phyloP scores from a whole-genome alignment of 2,113 vertebrate genomes.

The Psittacara wagleri region DNA sequence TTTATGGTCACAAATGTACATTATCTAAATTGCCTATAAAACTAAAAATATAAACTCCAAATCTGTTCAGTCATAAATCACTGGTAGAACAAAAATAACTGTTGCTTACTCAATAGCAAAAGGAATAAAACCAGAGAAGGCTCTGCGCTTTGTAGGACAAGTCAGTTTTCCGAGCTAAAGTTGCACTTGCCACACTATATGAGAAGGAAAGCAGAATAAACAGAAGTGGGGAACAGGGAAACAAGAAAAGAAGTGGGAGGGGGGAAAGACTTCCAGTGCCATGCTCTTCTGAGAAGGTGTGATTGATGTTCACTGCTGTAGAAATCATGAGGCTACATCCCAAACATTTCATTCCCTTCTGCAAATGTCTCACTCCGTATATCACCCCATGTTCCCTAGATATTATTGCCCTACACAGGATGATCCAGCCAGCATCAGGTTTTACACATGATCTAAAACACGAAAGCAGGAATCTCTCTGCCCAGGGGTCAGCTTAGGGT shows the following conservation, averaged over 20 bases:
- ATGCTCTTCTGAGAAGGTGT: conserved; percentile 75
- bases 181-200: neutral
- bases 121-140: neutral
- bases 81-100: conserved; percentile 38
- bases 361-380: conserved; percentile 44
- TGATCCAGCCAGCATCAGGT: conserved; percentile 57
- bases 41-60: conserved; percentile 50
- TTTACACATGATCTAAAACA: conserved; percentile 68
- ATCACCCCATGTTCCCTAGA: conserved; percentile 50
- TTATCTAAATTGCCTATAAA: conserved; percentile 38
- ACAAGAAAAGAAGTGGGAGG: neutral
- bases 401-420: conserved; percentile 17
- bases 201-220: neutral
- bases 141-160: conserved; percentile 56
- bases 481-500: conserved; percentile 64
- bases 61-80: conserved; percentile 43
- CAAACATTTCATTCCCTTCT: conserved; percentile 71
- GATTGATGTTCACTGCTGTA: conserved; percentile 74
- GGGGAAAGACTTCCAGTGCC: neutral
- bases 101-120: neutral
- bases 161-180: conserved; percentile 37
- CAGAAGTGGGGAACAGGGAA: neutral
- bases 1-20: neutral
- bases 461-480: conserved; percentile 68
- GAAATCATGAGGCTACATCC: conserved; percentile 65